A percentile compares a stretch with the other conserved stretches of the same genome.
Conservation (phyloP, 2,888 invertebrate species). For the Sminthurinus aureus region DNA sequence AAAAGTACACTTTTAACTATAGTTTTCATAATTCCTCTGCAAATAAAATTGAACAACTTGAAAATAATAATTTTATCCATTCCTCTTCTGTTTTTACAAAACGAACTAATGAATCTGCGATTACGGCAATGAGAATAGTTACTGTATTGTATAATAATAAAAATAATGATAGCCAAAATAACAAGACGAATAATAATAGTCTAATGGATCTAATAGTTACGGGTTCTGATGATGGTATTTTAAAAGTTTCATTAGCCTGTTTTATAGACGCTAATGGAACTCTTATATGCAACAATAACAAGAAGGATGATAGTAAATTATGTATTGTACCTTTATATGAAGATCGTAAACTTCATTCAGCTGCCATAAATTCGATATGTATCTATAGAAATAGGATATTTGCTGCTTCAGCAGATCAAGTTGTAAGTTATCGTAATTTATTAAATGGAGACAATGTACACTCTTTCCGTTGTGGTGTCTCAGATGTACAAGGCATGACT, state of each 20-base stretch:
- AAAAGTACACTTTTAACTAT: background rate
- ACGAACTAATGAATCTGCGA: background rate
- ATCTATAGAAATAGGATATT: background rate
- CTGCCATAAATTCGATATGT: conserved; percentile 29
- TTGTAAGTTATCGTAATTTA: conserved; percentile 14
- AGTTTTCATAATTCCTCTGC: too few relatives aligned
- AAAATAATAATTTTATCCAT: too few relatives aligned
- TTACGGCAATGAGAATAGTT: background rate
- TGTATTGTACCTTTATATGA: conserved; percentile 1
- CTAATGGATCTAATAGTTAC: conserved; percentile 1
- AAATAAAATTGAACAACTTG: too few relatives aligned
- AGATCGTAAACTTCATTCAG: conserved; percentile 23
- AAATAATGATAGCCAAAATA: too few relatives aligned
- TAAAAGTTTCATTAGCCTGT: background rate
- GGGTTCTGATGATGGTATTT: conserved; percentile 33
- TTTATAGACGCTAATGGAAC: too few relatives aligned
- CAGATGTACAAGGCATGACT: conserved; percentile 23
- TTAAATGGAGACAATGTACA: background rate
- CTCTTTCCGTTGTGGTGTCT: conserved; percentile 21
- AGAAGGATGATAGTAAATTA: background rate
- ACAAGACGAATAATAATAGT: background rate
- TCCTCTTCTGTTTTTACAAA: background rate
- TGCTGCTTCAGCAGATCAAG: conserved; percentile 33
- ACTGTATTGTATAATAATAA: background rate
- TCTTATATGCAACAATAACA: background rate